These are phyloP conservation scores for Spongia lamella DNA, from an alignment of 37 sponge, comb jelly and placozoan species.

Conservation along the genomic window DNA sequence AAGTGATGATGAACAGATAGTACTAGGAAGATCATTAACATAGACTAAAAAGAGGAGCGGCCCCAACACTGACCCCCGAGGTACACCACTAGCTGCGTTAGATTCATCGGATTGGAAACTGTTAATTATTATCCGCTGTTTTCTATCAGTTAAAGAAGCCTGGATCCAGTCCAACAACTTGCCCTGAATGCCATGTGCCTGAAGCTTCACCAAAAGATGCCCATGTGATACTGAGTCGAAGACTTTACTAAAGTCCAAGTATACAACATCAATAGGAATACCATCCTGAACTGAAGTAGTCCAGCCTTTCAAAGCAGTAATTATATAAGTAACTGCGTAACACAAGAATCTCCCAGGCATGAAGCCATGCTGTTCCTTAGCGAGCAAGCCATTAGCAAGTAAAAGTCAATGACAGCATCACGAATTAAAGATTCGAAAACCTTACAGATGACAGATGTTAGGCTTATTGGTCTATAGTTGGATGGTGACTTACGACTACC, in stretches of 20 bases:
- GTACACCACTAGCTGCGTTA: constrained; percentile 17
- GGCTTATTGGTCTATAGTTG: no score
- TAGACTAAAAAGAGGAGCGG: constrained; percentile 36
- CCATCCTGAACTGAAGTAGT: constrained; percentile 25
- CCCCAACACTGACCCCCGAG: constrained; percentile 33
- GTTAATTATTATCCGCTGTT: constrained; percentile 14
- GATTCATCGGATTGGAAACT: background rate
- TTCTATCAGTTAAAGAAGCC: constrained; percentile 14
- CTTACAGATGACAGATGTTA: no score
- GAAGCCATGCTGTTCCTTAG: no score
- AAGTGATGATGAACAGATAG: background rate
- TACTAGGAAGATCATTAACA: constrained; percentile 30
- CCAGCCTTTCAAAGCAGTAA: no score
- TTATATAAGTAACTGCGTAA: no score
- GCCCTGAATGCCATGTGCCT: constrained; percentile 11
- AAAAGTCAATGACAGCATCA: no score
- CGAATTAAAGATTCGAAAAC: no score
- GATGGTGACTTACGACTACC: no score
- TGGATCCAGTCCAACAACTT: constrained; percentile 18
- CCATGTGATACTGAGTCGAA: constrained; percentile 28
- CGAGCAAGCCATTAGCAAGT: no score
- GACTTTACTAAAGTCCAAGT: constrained; percentile 28
- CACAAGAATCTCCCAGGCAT: no score
- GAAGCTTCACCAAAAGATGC: constrained; percentile 20
- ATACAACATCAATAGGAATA: constrained; percentile 11